Evolutionary conservation across 2,888 invertebrate genomes (phyloP).

Genomic region (Fissipunctia ypsillon): DNA sequence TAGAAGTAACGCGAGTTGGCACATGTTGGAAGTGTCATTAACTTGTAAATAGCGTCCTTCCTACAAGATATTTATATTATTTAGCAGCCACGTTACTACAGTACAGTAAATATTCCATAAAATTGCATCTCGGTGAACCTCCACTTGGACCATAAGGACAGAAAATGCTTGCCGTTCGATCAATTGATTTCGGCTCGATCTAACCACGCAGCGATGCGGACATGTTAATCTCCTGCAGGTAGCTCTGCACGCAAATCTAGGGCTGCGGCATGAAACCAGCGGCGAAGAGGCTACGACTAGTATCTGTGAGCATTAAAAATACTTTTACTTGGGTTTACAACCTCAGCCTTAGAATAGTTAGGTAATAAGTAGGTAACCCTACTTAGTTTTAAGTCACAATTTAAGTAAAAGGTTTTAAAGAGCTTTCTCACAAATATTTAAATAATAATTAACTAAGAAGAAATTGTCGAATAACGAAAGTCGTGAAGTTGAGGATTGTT

Average conservation of each 20-base stretch:
- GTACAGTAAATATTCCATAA: not conserved
- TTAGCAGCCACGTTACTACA: not conserved
- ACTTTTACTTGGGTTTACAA: not conserved
- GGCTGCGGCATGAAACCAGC: too few species aligned
- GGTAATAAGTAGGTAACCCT: too few species aligned
- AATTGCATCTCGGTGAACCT: not conserved
- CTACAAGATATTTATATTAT: slow-evolving; percentile 4
- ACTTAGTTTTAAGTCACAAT: not conserved
- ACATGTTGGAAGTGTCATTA: not conserved
- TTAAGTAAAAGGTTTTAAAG: not conserved
- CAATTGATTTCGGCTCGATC: not conserved
- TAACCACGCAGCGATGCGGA: not conserved
- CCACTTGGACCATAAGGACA: not conserved
- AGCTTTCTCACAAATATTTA: slow-evolving; percentile 1
- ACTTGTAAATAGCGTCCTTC: not conserved
- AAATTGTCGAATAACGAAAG: not conserved
- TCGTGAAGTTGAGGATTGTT: not conserved
- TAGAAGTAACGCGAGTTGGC: slow-evolving; percentile 23
- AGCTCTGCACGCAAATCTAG: not conserved
- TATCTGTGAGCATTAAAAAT: not conserved
- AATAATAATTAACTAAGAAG: not conserved
- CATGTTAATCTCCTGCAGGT: not conserved
- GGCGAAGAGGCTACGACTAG: not conserved
- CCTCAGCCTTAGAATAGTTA: too few species aligned
- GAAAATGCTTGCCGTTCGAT: not conserved